Conservation (phyloP, 2,113 vertebrate genomes). For the Anser cygnoides region DNA sequence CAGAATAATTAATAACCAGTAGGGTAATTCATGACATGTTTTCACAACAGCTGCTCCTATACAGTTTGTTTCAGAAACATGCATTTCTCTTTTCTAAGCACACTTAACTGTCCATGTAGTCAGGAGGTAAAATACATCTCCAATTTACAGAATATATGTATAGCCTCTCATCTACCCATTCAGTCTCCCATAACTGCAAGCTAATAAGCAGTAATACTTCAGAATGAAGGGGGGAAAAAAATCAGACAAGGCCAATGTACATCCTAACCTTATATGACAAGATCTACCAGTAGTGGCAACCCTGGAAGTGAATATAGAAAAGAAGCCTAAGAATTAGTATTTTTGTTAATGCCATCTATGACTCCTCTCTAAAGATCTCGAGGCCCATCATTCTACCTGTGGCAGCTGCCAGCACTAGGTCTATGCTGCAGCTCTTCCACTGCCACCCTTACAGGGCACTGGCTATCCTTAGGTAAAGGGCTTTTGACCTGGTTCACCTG, state of each 20-base stretch:
- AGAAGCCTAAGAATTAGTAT: neutral
- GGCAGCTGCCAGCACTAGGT: neutral
- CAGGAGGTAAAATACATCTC: neutral
- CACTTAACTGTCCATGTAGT: neutral
- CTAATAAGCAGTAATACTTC: neutral
- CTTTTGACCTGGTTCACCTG: neutral
- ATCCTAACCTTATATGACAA: neutral
- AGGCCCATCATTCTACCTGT: neutral
- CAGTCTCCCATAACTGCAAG: neutral
- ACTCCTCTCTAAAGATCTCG: neutral
- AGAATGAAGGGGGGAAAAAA: no score
- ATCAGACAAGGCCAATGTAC: neutral
- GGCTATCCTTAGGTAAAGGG: no score
- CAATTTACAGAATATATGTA: neutral
- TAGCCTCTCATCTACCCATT: neutral
- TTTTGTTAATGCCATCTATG: neutral
- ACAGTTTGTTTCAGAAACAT: neutral
- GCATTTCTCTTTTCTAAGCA: neutral
- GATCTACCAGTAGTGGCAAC: neutral
- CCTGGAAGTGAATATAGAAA: neutral
- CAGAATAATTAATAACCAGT: neutral
- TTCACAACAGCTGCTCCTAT: neutral
- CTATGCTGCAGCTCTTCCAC: neutral
- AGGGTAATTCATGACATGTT: neutral
- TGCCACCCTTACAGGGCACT: neutral